These are phyloP conservation scores for Heloderma charlesbogerti DNA, from an alignment of 2,113 vertebrate genomes.

Conservation along the genomic window DNA sequence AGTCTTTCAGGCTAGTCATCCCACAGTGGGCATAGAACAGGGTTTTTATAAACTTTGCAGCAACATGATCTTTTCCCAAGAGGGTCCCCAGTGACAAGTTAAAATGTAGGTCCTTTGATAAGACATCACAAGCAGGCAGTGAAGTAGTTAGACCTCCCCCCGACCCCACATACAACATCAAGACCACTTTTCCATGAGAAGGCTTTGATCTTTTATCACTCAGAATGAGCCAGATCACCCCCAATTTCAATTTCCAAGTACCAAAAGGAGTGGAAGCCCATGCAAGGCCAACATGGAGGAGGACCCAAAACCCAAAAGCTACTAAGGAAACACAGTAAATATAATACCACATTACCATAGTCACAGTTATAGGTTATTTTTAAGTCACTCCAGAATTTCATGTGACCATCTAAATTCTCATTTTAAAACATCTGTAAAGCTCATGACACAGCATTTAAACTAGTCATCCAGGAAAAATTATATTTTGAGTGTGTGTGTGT, in stretches of 20 bases:
- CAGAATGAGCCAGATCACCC: not conserved
- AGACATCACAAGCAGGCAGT: not conserved
- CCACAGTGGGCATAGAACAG: not conserved
- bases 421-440: conserved; percentile 8
- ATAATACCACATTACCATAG: not conserved
- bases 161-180: not conserved
- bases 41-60: not conserved
- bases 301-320: not conserved
- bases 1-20: not conserved
- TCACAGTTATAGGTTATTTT: conserved; percentile 9
- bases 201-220: not conserved
- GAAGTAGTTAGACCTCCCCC: not conserved
- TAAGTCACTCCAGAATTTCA: conserved; percentile 46
- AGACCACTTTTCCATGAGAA: not conserved
- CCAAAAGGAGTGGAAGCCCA: not conserved
- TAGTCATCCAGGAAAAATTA: accelerated
- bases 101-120: not conserved
- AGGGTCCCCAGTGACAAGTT: not conserved
- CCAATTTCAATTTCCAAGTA: not conserved
- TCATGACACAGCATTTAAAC: not conserved
- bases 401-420: not conserved
- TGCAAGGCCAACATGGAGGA: not conserved
- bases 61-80: not conserved
- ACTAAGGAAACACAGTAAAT: too few species aligned
- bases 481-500: not conserved